Evolutionary conservation across 1,140 invertebrate species (phyloP).

Genomic region (Tribolium madens): DNA sequence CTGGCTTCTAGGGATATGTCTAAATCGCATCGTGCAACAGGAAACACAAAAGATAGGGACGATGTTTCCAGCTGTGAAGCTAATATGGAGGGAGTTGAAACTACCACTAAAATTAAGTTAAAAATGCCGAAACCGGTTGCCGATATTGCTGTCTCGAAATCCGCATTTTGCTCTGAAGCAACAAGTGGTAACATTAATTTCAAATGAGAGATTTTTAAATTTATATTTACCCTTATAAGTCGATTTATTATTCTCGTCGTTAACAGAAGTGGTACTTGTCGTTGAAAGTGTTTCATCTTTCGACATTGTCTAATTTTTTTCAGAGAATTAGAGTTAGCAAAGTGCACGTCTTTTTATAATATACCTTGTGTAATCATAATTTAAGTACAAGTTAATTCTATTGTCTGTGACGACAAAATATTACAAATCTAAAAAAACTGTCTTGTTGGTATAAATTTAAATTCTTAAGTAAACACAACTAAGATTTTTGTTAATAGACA

Average conservation of each 20-base stretch:
- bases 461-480: background rate
- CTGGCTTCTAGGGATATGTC: conserved; percentile 73
- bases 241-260: background rate
- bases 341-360: background rate
- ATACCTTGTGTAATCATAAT: background rate
- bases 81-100: conserved; percentile 73
- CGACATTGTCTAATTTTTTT: background rate
- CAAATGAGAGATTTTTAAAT: background rate
- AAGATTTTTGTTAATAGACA: background rate
- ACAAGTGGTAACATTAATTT: background rate
- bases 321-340: background rate
- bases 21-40: conserved; percentile 79
- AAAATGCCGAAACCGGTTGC: conserved; percentile 73
- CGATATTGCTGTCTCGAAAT: conserved; percentile 66
- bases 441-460: background rate
- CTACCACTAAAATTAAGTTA: conserved; percentile 73
- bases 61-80: conserved; percentile 75
- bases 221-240: background rate
- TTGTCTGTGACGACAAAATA: background rate
- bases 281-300: background rate
- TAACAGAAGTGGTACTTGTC: background rate
- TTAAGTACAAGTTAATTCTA: background rate
- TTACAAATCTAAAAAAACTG: background rate
- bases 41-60: conserved; percentile 76
- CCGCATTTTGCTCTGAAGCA: conserved; percentile 47